Evolutionary conservation across 2,888 invertebrate genomes (phyloP).

Genomic region (Bellardia pandia): DNA sequence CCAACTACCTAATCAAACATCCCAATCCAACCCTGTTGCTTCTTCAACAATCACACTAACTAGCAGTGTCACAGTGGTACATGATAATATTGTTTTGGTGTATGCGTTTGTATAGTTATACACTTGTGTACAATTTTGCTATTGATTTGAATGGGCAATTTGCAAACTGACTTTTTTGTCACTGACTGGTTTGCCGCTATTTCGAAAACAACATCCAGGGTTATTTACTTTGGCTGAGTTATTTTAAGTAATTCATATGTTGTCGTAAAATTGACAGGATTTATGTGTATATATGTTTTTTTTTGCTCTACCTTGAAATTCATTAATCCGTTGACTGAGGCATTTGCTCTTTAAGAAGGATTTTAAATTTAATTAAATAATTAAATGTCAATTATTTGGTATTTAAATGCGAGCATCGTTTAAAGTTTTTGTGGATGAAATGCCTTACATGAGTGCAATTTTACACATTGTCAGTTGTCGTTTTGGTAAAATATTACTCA

Average conservation of each 20-base stretch:
- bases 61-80: constrained; percentile 52
- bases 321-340: not conserved
- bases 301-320: not conserved
- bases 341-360: too few relatives aligned
- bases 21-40: not conserved
- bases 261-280: not conserved
- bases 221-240: not conserved
- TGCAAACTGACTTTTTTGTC: not conserved
- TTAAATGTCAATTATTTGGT: too few relatives aligned
- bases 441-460: too few relatives aligned
- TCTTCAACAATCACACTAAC: constrained; percentile 29
- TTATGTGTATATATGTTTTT: not conserved
- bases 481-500: too few relatives aligned
- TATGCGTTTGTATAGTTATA: not conserved
- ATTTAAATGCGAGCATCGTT: too few relatives aligned
- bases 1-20: not conserved
- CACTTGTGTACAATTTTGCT: not conserved
- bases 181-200: not conserved
- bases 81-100: not conserved
- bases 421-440: too few relatives aligned
- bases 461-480: too few relatives aligned
- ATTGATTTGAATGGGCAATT: constrained; percentile 12
- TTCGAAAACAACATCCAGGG: not conserved
- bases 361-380: too few relatives aligned
- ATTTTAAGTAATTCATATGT: not conserved